Evolutionary conservation across 2,797 vertebrate genomes (phyloP).

Genomic region (Siniperca undulata): DNA sequence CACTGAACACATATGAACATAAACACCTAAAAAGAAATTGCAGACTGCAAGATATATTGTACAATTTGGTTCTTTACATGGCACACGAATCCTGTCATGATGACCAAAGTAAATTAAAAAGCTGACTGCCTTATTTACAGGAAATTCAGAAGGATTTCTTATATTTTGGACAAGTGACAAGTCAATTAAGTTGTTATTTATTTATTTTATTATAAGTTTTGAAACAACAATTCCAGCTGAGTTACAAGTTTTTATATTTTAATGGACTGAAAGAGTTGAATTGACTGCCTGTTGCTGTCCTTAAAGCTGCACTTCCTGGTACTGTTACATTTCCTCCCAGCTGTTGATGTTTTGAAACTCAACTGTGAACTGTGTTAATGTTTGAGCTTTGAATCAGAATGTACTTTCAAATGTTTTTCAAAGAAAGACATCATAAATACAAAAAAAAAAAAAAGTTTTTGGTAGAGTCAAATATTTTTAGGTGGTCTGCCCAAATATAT

Average conservation of each 20-base stretch:
- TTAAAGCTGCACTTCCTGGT: constrained; percentile 32
- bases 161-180: background rate
- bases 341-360: constrained; percentile 42
- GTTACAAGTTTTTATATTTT: background rate
- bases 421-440: background rate
- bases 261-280: background rate
- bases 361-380: constrained; percentile 4
- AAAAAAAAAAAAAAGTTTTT: background rate
- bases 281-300: background rate
- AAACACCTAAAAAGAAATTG: background rate
- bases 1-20: constrained; percentile 4
- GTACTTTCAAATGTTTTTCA: background rate
- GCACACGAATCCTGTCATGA: background rate
- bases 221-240: background rate
- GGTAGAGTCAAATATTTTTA: background rate
- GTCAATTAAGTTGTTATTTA: background rate
- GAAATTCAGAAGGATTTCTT: background rate
- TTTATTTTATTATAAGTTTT: background rate
- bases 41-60: background rate
- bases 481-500: background rate
- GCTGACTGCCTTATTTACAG: background rate
- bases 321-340: constrained; percentile 47
- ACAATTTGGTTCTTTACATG: background rate
- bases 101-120: background rate
- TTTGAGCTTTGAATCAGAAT: background rate